A percentile compares a stretch with the other conserved stretches of the same genome.
phyloP scores from a whole-genome alignment of 2,888 invertebrate species.

The Phasia obesa region DNA sequence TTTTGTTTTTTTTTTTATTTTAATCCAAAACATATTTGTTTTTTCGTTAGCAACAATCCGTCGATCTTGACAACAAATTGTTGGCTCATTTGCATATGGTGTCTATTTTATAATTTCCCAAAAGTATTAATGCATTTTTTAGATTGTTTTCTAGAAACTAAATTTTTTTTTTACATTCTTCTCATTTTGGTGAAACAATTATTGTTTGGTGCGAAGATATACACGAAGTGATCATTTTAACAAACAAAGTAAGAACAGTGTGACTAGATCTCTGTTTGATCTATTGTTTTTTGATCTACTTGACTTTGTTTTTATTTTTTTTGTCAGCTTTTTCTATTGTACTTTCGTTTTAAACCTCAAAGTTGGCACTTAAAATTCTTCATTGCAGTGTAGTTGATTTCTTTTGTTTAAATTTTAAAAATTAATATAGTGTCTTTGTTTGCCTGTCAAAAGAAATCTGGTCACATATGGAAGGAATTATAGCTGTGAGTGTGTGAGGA shows the following conservation, averaged over 20 bases:
- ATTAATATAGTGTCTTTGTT: slow-evolving; percentile 15
- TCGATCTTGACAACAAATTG: slow-evolving; percentile 22
- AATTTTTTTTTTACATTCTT: too few relatives aligned
- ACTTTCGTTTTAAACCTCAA: slow-evolving; percentile 16
- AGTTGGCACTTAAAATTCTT: slow-evolving; percentile 20
- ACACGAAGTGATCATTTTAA: slow-evolving; percentile 1
- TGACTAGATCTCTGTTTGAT: slow-evolving; percentile 26
- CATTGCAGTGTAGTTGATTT: slow-evolving; percentile 3
- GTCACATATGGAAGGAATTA: slow-evolving; percentile 53
- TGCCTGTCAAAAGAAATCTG: slow-evolving; percentile 10
- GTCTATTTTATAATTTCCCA: slow-evolving; percentile 22
- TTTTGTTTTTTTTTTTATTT: slow-evolving; percentile 31
- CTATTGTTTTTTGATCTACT: slow-evolving; percentile 51
- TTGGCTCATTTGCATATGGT: slow-evolving; percentile 57
- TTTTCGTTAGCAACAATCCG: background rate
- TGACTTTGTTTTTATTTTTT: slow-evolving; percentile 30
- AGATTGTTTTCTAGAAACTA: slow-evolving; percentile 24
- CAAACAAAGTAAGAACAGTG: slow-evolving; percentile 45
- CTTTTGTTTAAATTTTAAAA: slow-evolving; percentile 8
- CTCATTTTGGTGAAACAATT: slow-evolving; percentile 29
- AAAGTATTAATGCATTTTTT: slow-evolving; percentile 16
- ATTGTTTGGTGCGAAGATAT: slow-evolving; percentile 4
- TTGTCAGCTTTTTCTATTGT: background rate
- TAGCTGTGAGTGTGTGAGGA: background rate
- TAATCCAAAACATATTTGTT: slow-evolving; percentile 62